Conservation (phyloP, 2,113 vertebrate species). For the Macquaria australasica region DNA sequence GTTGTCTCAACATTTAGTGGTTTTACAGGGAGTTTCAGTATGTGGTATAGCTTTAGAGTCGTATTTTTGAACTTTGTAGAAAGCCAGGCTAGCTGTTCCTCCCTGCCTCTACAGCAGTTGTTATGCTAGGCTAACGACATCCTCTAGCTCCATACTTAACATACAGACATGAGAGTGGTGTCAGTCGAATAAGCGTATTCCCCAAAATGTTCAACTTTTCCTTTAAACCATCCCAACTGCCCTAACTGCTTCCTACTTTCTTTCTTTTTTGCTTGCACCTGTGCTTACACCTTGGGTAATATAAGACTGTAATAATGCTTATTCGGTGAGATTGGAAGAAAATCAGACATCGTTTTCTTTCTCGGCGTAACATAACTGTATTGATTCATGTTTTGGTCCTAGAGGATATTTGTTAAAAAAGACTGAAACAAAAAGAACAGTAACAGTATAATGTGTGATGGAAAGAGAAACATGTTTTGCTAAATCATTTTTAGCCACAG, state of each 20-base stretch:
- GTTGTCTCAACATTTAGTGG: neutral
- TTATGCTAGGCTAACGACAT: neutral
- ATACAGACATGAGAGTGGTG: neutral
- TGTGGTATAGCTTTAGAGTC: neutral
- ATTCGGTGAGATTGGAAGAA: slow-evolving; percentile 5
- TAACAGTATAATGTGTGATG: neutral
- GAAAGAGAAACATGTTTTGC: neutral
- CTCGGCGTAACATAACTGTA: neutral
- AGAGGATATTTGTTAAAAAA: neutral
- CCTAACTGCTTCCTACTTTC: neutral
- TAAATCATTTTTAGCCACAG: neutral
- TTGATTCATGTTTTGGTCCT: slow-evolving; percentile 3
- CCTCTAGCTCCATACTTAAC: neutral
- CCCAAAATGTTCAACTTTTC: neutral
- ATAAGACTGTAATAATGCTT: slow-evolving; percentile 26
- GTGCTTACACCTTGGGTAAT: neutral
- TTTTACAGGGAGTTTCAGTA: neutral
- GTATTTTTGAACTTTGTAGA: neutral
- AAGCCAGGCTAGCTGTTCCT: neutral
- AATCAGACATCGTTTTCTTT: slow-evolving; percentile 3
- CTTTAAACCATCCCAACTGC: neutral
- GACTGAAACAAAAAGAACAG: neutral
- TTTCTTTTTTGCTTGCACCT: neutral
- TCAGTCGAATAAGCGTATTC: neutral
- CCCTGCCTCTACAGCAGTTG: neutral